Evolutionary conservation across 2,113 vertebrate genomes (phyloP).

Genomic region (Chaetops frenatus): DNA sequence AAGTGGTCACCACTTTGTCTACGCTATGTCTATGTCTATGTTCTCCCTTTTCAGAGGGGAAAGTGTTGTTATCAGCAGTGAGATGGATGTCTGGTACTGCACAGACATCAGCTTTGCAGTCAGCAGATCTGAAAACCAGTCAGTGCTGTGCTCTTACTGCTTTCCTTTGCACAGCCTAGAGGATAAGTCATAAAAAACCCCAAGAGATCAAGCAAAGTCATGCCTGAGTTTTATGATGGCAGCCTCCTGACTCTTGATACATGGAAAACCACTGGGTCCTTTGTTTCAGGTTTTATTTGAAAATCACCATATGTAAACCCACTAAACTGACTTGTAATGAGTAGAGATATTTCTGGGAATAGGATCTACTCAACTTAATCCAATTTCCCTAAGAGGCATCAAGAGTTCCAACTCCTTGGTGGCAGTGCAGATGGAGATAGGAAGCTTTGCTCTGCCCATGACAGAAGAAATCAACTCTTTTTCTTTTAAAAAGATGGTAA

Average conservation of each 20-base stretch:
- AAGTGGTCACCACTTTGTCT: not conserved
- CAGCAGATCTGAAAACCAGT: not conserved
- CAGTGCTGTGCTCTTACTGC: not conserved
- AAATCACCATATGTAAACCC: not conserved
- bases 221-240: not conserved
- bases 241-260: not conserved
- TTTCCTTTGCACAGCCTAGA: not conserved
- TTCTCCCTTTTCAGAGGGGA: not conserved
- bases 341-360: conserved; percentile 28
- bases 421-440: not conserved
- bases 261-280: not conserved
- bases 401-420: not conserved
- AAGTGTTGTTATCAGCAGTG: not conserved
- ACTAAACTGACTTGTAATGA: not conserved
- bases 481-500: not conserved
- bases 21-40: not conserved
- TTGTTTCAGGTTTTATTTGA: not conserved
- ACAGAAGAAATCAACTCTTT: not conserved
- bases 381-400: conserved; percentile 41
- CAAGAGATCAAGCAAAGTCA: not conserved
- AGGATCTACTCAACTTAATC: conserved; percentile 34
- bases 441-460: not conserved
- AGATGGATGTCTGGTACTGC: not conserved
- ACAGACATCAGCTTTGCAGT: not conserved
- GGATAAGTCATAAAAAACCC: not conserved